Percentiles rank a stretch among this genome's conserved stretches.
Conservation (phyloP, 2,113 vertebrate species). For the Notarius quadriscutis region DNA sequence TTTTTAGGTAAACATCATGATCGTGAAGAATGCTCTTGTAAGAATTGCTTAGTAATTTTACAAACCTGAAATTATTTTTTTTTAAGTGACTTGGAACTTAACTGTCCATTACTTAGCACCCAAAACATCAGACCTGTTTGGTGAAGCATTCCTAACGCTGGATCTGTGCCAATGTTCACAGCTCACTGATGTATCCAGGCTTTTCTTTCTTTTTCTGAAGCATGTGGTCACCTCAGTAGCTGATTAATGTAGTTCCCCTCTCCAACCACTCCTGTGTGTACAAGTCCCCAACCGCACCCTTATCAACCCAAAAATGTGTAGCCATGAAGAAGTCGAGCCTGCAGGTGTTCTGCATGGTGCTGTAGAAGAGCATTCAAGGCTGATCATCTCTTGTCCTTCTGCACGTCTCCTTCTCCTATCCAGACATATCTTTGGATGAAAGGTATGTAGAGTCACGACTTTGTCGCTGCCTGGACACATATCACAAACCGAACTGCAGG, state of each 20-base stretch:
- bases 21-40: background rate
- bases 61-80: no score
- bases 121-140: background rate
- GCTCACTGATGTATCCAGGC: constrained; percentile 11
- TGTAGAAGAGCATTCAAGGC: constrained; percentile 25
- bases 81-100: background rate
- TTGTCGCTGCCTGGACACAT: background rate
- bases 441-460: constrained; percentile 37
- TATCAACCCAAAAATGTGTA: constrained; percentile 57
- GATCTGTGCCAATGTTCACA: constrained; percentile 12
- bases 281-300: constrained; percentile 41
- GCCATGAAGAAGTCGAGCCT: constrained; percentile 53
- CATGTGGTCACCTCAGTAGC: constrained; percentile 59
- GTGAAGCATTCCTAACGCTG: background rate
- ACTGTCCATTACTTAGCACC: background rate
- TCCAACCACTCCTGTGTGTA: constrained; percentile 48
- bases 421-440: constrained; percentile 23
- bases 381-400: background rate
- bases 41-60: background rate
- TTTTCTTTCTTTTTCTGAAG: background rate
- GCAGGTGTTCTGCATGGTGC: constrained; percentile 49
- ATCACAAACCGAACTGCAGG: background rate
- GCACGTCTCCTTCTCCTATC: background rate
- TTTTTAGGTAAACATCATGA: background rate
- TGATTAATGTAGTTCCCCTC: constrained; percentile 49